Evolutionary conservation across 2,888 invertebrate genomes (phyloP).

Genomic region (Luperina testacea): DNA sequence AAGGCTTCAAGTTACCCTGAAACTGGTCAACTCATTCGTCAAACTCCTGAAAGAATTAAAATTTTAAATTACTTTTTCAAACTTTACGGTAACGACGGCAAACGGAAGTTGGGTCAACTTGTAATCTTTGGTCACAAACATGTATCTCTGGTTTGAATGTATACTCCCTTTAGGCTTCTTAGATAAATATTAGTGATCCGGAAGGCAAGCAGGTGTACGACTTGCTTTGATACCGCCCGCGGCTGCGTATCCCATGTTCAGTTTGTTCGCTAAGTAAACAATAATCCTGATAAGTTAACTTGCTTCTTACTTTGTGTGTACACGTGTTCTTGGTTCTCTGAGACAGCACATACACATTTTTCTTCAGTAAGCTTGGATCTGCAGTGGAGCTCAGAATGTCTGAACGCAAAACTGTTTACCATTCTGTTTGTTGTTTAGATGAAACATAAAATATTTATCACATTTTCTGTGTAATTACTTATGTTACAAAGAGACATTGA

Average conservation of each 20-base stretch:
- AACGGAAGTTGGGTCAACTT: conserved; percentile 21
- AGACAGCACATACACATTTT: conserved; percentile 7
- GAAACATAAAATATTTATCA: conserved; percentile 7
- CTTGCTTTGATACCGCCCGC: conserved; percentile 2
- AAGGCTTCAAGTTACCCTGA: conserved; percentile 42
- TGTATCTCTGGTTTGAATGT: conserved; percentile 23
- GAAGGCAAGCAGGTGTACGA: background rate
- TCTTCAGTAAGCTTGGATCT: conserved; percentile 4
- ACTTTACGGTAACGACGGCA: conserved; percentile 43
- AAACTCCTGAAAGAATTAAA: conserved; percentile 58
- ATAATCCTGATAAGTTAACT: conserved; percentile 23
- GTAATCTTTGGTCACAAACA: conserved; percentile 23
- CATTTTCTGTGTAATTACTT: background rate
- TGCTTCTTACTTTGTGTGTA: conserved; percentile 5
- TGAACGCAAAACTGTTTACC: conserved; percentile 18
- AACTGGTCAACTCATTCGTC: conserved; percentile 50
- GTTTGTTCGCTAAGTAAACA: conserved; percentile 11
- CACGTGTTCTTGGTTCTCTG: background rate
- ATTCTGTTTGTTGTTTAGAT: background rate
- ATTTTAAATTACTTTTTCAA: conserved; percentile 56
- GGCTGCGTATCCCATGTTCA: background rate
- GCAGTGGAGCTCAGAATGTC: background rate
- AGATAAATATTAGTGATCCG: conserved; percentile 11
- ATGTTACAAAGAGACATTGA: background rate
- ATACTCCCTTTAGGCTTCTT: background rate